Percentiles rank a stretch among this genome's conserved stretches.
phyloP scores from a whole-genome alignment of 2,113 vertebrate species.

The Glaucomys volans region DNA sequence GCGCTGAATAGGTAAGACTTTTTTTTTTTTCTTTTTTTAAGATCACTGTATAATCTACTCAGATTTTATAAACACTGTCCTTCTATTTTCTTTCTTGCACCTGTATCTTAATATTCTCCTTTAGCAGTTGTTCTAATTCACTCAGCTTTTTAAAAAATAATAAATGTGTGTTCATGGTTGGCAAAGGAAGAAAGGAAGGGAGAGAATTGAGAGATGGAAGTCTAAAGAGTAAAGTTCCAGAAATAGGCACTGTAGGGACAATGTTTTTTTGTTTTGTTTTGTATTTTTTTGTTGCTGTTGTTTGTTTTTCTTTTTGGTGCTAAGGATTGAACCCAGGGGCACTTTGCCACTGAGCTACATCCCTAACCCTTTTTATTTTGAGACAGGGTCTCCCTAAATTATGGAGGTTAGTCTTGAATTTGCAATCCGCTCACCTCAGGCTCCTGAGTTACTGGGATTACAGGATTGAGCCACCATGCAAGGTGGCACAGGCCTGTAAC shows the following conservation, averaged over 20 bases:
- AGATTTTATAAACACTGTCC: neutral
- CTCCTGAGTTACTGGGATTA: too few relatives aligned
- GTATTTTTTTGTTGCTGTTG: too few relatives aligned
- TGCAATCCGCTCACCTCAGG: too few relatives aligned
- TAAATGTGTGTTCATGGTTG: neutral
- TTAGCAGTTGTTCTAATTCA: neutral
- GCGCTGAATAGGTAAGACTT: neutral
- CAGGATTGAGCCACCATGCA: too few relatives aligned
- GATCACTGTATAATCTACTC: neutral
- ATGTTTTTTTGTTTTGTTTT: too few relatives aligned
- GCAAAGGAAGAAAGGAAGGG: neutral
- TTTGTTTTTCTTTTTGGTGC: too few relatives aligned
- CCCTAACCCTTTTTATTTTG: too few relatives aligned
- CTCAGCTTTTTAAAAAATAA: neutral
- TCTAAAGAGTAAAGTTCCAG: neutral
- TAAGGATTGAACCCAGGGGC: too few relatives aligned
- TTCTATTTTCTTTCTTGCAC: neutral
- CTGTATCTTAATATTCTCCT: neutral
- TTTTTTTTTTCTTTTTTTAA: neutral
- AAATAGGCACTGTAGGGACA: neutral
- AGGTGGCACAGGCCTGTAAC: too few relatives aligned
- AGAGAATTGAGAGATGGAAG: fast-evolving
- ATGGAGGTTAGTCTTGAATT: too few relatives aligned
- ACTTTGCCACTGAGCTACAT: too few relatives aligned
- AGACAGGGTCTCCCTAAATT: too few relatives aligned